Evolutionary conservation across 2,113 vertebrate species (phyloP).

Genomic region (Actenoides lindsayi): DNA sequence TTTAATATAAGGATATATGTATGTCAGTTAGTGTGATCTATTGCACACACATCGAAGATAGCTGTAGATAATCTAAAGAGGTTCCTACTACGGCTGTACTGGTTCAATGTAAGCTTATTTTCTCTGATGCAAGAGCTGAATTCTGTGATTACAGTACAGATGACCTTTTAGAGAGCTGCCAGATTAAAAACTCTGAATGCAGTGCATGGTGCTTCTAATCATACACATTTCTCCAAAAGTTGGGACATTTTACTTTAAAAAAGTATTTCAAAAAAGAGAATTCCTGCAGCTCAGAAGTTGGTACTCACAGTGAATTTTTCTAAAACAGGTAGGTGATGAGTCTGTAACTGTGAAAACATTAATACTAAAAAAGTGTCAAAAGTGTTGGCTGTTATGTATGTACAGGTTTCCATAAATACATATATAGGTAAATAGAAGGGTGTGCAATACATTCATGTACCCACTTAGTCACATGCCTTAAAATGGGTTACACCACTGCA

Average conservation of each 20-base stretch:
- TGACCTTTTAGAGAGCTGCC: fast-evolving
- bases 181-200: neutral
- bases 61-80: neutral
- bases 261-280: neutral
- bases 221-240: neutral
- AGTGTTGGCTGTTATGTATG: neutral
- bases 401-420: neutral
- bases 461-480: neutral
- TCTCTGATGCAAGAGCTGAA: neutral
- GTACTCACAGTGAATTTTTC: neutral
- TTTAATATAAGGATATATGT: neutral
- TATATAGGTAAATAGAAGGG: neutral
- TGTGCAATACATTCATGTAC: neutral
- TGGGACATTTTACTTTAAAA: neutral
- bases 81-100: neutral
- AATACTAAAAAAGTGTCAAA: neutral
- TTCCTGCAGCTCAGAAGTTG: neutral
- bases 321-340: neutral
- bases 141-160: neutral
- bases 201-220: neutral
- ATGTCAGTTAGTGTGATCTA: neutral
- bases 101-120: neutral
- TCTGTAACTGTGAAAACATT: neutral
- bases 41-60: neutral
- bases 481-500: neutral